Percentiles rank a stretch among this genome's conserved stretches.
Conservation (phyloP, 1,140 invertebrate genomes). For the Elysia chlorotica region DNA sequence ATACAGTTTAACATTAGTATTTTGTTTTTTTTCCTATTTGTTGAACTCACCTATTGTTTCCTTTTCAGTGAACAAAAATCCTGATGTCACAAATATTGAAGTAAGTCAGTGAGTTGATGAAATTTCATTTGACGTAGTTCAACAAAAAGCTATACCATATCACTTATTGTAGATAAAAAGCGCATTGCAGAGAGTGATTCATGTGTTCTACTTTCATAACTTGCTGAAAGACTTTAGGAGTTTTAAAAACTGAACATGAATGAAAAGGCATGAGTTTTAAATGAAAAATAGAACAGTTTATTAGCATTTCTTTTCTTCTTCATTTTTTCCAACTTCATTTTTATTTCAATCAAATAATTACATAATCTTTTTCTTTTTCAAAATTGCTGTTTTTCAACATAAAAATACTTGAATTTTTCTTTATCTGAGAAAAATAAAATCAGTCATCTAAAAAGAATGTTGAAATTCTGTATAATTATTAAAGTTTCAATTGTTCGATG, state of each 20-base stretch:
- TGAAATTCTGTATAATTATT: background rate
- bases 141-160: too few species aligned
- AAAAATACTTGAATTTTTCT: background rate
- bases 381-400: background rate
- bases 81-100: background rate
- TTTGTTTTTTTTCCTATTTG: too few species aligned
- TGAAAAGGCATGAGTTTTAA: background rate
- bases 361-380: too few species aligned
- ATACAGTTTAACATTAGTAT: too few species aligned
- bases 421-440: too few species aligned
- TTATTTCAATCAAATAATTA: background rate
- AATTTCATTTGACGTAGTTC: too few species aligned
- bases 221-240: too few species aligned
- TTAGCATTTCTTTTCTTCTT: background rate
- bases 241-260: background rate
- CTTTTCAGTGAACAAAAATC: background rate
- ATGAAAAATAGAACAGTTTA: background rate
- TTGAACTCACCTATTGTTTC: background rate
- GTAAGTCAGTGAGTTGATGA: too few species aligned
- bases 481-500: background rate
- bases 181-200: background rate
- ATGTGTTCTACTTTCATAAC: background rate
- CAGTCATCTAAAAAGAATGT: too few species aligned
- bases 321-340: background rate
- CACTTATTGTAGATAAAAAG: too few species aligned